These are phyloP conservation scores for Drosophila fungiperda DNA, from an alignment of 2,888 invertebrate genomes.

Conservation along the genomic window DNA sequence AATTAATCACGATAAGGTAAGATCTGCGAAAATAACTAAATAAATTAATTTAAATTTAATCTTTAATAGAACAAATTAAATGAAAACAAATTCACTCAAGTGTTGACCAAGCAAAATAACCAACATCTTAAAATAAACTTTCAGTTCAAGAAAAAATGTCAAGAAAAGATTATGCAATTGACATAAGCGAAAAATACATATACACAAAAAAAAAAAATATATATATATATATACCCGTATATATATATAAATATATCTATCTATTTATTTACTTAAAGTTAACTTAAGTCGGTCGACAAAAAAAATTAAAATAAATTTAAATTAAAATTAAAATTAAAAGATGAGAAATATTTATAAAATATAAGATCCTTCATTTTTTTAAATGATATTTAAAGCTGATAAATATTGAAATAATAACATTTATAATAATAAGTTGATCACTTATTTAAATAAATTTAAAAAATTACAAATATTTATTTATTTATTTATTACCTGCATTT, in stretches of 20 bases:
- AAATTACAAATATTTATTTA: not conserved
- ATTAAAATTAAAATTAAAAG: not conserved
- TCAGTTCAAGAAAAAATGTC: not conserved
- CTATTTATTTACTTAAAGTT: not conserved
- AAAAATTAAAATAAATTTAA: not conserved
- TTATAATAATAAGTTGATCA: too few relatives aligned
- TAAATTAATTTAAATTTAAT: too few relatives aligned
- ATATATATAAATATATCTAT: not conserved
- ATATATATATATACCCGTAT: not conserved
- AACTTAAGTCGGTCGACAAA: not conserved
- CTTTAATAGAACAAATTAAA: too few relatives aligned
- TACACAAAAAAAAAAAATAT: too few relatives aligned
- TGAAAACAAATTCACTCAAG: too few relatives aligned
- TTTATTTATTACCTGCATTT: not conserved
- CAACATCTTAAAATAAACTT: not conserved
- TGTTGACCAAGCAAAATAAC: not conserved
- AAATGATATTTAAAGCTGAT: too few relatives aligned
- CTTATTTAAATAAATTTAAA: not conserved
- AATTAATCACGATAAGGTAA: not conserved
- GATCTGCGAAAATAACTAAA: not conserved
- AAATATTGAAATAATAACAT: too few relatives aligned
- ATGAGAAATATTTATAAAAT: too few relatives aligned
- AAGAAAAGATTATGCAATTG: constrained; percentile 1
- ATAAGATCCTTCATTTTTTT: too few relatives aligned
- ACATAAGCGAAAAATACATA: not conserved